These are phyloP conservation scores for Sycophila texana DNA, from an alignment of 2,888 invertebrate species.

Conservation along the genomic window DNA sequence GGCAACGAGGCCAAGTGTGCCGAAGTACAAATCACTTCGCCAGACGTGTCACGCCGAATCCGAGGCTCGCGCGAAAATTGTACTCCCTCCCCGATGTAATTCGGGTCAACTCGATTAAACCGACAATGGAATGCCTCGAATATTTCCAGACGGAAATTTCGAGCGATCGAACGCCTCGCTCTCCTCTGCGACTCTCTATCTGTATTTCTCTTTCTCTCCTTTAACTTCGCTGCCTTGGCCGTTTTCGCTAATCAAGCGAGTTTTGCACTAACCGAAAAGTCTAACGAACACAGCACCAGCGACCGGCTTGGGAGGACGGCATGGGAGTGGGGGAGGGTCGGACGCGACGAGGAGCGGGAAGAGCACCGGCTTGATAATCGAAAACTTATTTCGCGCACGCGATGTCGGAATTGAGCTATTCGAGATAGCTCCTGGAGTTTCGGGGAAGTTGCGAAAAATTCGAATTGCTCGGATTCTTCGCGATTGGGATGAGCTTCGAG, in stretches of 20 bases:
- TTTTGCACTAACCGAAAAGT: slow-evolving; percentile 39
- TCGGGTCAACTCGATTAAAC: slow-evolving; percentile 57
- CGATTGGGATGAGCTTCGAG: slow-evolving; percentile 24
- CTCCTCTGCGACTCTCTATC: slow-evolving; percentile 9
- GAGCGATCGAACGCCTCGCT: slow-evolving; percentile 45
- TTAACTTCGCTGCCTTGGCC: slow-evolving; percentile 16
- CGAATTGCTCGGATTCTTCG: slow-evolving; percentile 37
- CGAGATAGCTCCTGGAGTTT: slow-evolving; percentile 8
- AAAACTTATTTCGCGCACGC: slow-evolving; percentile 45
- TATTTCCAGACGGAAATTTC: slow-evolving; percentile 52
- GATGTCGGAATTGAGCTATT: slow-evolving; percentile 49
- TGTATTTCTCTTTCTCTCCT: slow-evolving; percentile 29
- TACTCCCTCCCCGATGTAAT: slow-evolving; percentile 42
- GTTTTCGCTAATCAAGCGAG: slow-evolving; percentile 38
- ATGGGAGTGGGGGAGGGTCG: neutral
- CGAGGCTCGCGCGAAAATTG: slow-evolving; percentile 37
- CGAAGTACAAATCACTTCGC: slow-evolving; percentile 56
- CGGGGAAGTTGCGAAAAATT: slow-evolving; percentile 45
- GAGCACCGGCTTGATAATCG: slow-evolving; percentile 40
- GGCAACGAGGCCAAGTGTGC: slow-evolving; percentile 55
- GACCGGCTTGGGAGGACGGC: neutral
- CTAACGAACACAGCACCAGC: slow-evolving; percentile 1
- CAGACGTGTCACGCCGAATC: slow-evolving; percentile 51
- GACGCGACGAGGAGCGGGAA: no score
- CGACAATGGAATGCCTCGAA: slow-evolving; percentile 54